Percentiles rank a stretch among this genome's conserved stretches.
These are phyloP conservation scores for Palaemon carinicauda DNA, from an alignment of 1,140 invertebrate species.

Conservation along the genomic window DNA sequence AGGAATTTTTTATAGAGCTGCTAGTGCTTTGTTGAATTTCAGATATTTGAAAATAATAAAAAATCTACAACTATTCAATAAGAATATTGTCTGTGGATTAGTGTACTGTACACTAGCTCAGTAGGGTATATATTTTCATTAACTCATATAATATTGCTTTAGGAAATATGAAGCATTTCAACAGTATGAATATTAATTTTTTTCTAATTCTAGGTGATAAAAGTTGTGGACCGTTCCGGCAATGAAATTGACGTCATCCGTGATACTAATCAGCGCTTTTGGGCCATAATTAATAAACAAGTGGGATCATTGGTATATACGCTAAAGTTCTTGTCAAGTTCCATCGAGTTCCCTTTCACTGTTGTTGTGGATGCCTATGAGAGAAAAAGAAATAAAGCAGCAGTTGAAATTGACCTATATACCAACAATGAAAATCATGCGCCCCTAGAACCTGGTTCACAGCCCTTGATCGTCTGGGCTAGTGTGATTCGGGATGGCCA, in stretches of 20 bases:
- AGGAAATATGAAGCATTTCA: background rate
- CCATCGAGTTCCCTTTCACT: slow-evolving; percentile 39
- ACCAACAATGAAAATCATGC: slow-evolving; percentile 37
- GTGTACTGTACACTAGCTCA: no score
- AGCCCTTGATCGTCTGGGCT: slow-evolving; percentile 44
- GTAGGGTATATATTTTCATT: no score
- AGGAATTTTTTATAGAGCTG: no score
- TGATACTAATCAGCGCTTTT: slow-evolving; percentile 54
- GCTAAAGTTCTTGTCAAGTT: slow-evolving; percentile 52
- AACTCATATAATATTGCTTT: no score
- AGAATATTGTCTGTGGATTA: no score
- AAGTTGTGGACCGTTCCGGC: slow-evolving; percentile 21
- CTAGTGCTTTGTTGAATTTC: no score
- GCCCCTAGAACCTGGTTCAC: slow-evolving; percentile 29
- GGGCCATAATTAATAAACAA: slow-evolving; percentile 25
- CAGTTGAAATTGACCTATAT: slow-evolving; percentile 26
- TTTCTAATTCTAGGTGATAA: slow-evolving; percentile 31
- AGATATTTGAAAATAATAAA: no score
- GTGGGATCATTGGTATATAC: slow-evolving; percentile 31
- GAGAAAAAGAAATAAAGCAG: slow-evolving; percentile 8
- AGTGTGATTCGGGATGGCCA: slow-evolving; percentile 34
- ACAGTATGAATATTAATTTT: background rate
- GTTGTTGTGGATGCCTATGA: slow-evolving; percentile 48
- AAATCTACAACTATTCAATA: no score
- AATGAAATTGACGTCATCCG: slow-evolving; percentile 40